Conservation (phyloP, 2,113 vertebrate species). For the Oncorhynchus clarkii region DNA sequence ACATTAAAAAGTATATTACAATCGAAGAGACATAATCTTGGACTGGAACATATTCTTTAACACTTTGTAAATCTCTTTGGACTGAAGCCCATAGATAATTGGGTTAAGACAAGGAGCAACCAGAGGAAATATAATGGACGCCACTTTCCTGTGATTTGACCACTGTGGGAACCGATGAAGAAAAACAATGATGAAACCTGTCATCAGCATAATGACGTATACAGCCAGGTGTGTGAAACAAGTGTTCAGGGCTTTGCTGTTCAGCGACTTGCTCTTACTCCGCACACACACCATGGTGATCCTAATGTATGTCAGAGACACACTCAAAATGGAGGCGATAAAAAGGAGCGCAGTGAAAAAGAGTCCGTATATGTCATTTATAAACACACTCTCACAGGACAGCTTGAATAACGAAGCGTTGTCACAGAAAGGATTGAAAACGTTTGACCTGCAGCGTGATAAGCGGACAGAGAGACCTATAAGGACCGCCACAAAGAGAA, state of each 20-base stretch:
- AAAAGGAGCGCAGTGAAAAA: conserved; percentile 22
- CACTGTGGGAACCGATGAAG: conserved; percentile 29
- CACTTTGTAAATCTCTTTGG: conserved; percentile 25
- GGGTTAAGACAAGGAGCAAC: conserved; percentile 35
- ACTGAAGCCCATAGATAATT: conserved; percentile 41
- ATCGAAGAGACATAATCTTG: not conserved
- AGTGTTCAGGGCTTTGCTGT: conserved; percentile 46
- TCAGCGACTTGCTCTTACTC: conserved; percentile 34
- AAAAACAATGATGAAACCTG: conserved; percentile 11
- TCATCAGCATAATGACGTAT: conserved; percentile 33
- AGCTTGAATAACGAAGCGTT: conserved; percentile 47
- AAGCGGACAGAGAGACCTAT: conserved; percentile 29
- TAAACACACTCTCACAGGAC: conserved; percentile 32
- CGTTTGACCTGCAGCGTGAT: conserved; percentile 22
- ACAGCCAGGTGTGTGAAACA: conserved; percentile 37
- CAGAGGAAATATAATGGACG: conserved; percentile 19
- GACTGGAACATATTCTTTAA: not conserved
- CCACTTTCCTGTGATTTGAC: conserved; percentile 23
- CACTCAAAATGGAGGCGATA: conserved; percentile 22
- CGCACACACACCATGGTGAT: conserved; percentile 36
- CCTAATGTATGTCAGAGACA: conserved; percentile 29
- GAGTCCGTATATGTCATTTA: conserved; percentile 45
- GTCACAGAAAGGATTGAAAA: conserved; percentile 39
- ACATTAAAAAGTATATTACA: too few species aligned
- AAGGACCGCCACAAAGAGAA: conserved; percentile 29